A percentile compares a stretch with the other conserved stretches of the same genome.
These are phyloP conservation scores for Ivindomyrus marchei DNA, from an alignment of 2,113 vertebrate species.

Conservation along the genomic window DNA sequence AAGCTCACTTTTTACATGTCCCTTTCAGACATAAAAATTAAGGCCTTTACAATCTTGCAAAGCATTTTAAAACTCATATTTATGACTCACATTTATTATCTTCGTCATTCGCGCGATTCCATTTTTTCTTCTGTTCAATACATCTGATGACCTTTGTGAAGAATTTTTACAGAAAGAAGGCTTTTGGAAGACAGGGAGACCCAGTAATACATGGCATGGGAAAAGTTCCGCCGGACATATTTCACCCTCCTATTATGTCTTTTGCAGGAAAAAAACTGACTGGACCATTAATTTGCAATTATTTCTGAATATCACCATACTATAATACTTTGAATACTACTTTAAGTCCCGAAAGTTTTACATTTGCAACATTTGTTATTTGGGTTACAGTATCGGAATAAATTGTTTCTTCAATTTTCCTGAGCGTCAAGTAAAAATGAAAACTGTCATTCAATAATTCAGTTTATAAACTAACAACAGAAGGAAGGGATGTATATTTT, in stretches of 20 bases:
- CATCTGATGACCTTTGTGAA: not conserved
- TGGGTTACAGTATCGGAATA: not conserved
- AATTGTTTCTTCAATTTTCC: not conserved
- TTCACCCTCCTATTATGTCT: not conserved
- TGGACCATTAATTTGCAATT: not conserved
- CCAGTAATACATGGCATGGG: not conserved
- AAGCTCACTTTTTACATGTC: not conserved
- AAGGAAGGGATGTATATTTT: not conserved
- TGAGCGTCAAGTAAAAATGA: not conserved
- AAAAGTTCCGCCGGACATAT: not conserved
- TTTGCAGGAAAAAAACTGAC: not conserved
- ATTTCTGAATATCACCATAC: not conserved
- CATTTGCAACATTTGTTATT: not conserved
- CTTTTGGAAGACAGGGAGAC: not conserved
- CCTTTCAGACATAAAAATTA: not conserved
- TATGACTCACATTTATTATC: not conserved
- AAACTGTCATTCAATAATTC: constrained; percentile 3
- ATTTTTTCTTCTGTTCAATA: not conserved
- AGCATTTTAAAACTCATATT: not conserved
- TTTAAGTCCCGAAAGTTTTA: not conserved
- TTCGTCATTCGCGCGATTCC: not conserved
- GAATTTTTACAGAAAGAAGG: not conserved
- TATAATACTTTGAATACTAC: not conserved
- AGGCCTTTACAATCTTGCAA: not conserved
- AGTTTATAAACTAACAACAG: not conserved